phyloP scores from a whole-genome alignment of 2,797 vertebrate species.

The Sebastes iracundus region DNA sequence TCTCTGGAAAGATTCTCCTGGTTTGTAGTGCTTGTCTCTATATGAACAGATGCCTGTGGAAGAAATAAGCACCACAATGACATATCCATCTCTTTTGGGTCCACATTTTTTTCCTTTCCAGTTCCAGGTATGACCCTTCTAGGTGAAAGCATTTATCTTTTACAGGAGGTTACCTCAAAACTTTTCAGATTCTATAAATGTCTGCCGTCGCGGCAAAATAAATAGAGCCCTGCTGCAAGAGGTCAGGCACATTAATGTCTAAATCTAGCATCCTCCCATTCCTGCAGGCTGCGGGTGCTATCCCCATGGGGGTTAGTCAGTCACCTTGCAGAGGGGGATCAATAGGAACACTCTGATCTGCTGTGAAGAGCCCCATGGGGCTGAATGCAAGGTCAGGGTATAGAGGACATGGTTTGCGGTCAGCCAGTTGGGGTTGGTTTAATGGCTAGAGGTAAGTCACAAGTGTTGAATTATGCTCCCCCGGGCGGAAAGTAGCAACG shows the following conservation, averaged over 20 bases:
- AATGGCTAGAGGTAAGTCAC: background rate
- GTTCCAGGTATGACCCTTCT: background rate
- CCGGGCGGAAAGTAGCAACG: background rate
- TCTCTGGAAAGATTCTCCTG: constrained; percentile 71
- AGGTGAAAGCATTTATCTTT: background rate
- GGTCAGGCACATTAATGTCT: constrained; percentile 31
- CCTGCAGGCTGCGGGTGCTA: constrained; percentile 14
- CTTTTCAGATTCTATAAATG: constrained; percentile 12
- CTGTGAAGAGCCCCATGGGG: constrained; percentile 28
- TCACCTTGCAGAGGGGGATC: constrained; percentile 61
- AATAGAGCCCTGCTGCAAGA: constrained; percentile 15
- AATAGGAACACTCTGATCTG: constrained; percentile 50
- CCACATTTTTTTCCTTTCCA: background rate
- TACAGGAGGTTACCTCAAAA: background rate
- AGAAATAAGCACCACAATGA: background rate
- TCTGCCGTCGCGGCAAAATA: background rate
- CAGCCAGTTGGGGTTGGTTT: constrained; percentile 14
- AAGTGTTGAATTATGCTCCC: constrained; percentile 19
- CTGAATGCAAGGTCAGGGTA: constrained; percentile 40
- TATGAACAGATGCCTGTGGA: constrained; percentile 65
- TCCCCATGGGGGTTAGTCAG: constrained; percentile 31
- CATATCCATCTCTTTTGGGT: background rate
- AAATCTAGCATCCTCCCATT: constrained; percentile 22
- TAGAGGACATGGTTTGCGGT: constrained; percentile 29
- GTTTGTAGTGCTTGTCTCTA: constrained; percentile 71